Percentiles rank a stretch among this genome's conserved stretches.
These are phyloP conservation scores for Orthosia gracilis DNA, from an alignment of 2,888 invertebrate genomes.

Conservation along the genomic window DNA sequence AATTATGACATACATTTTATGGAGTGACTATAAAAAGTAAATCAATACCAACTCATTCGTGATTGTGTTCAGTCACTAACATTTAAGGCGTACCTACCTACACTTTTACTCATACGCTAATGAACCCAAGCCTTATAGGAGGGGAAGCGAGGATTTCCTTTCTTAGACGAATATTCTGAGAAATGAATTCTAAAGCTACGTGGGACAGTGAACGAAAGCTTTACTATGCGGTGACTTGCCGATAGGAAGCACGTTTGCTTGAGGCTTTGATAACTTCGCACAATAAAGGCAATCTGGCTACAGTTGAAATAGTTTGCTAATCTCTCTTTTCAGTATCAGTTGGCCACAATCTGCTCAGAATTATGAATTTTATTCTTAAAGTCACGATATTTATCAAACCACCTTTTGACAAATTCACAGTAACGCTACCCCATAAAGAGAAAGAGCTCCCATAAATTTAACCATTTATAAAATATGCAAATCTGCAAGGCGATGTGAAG, in stretches of 20 bases:
- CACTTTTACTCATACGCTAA: constrained; percentile 32
- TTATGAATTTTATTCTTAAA: neutral
- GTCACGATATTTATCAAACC: neutral
- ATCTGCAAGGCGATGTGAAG: constrained; percentile 29
- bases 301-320: constrained; percentile 13
- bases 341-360: neutral
- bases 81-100: constrained; percentile 21
- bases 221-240: constrained; percentile 10
- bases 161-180: constrained; percentile 41
- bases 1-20: no score
- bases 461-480: constrained; percentile 49
- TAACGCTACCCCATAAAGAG: neutral
- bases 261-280: constrained; percentile 24
- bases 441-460: constrained; percentile 20
- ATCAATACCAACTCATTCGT: neutral
- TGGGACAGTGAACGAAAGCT: constrained; percentile 31
- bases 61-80: neutral
- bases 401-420: constrained; percentile 1
- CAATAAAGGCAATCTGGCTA: constrained; percentile 21
- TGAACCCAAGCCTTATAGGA: constrained; percentile 27
- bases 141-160: constrained; percentile 37
- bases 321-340: neutral
- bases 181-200: constrained; percentile 41
- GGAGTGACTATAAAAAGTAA: neutral
- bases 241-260: constrained; percentile 39